Evolutionary conservation across 2,888 invertebrate genomes (phyloP), one percentile per base, ranked within the genome.

Genomic region (Flexamia atlantica): DNA sequence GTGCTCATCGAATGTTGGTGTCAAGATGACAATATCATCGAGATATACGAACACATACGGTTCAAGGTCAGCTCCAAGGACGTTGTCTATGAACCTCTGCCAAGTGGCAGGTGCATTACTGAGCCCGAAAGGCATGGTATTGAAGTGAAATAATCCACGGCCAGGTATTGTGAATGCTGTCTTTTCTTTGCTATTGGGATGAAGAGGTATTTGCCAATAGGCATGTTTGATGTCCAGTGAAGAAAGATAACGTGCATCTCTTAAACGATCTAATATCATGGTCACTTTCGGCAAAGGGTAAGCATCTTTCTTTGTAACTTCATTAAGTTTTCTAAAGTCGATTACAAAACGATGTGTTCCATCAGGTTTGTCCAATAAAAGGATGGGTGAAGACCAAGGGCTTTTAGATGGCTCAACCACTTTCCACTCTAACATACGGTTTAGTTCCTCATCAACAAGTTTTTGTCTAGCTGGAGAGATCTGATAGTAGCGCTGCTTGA

Each of bases 331-430:
- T 17, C 86, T 46, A n/a, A 85, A 84, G 57, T 88, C 86, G 7
- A 87, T 85, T 25, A 84, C 85, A 23, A 86, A 85, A 7, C 87
- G 70, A n/a, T 84, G 83, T 0, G 86, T 84, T 10, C 86, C 87
- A 68, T 87, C 83, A 25, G 68, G 60, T 72, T 88, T 88, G 28
- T 84, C 86, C 1, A 87, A 86, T 10, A 88, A 60, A 0, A 88
- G 50, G 14, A 88, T 86, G 4, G 87, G 88, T 30, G 87, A 87
- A 25, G 86, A 85, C 87, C 88, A 88, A 1, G 87, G 85, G 68
- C 87, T 87, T 17, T 85, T 85, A 7, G 87, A 87, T 12, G 86
- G 87, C 80, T 85, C 86, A 1, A 88, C 87, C 0, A 88, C 85
- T 12, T 85, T 87, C 87, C 5, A 85, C 3, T 70, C 76, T 20